These are phyloP conservation scores for Harpalus rubripes DNA, from an alignment of 2,888 invertebrate genomes.

Conservation along the genomic window DNA sequence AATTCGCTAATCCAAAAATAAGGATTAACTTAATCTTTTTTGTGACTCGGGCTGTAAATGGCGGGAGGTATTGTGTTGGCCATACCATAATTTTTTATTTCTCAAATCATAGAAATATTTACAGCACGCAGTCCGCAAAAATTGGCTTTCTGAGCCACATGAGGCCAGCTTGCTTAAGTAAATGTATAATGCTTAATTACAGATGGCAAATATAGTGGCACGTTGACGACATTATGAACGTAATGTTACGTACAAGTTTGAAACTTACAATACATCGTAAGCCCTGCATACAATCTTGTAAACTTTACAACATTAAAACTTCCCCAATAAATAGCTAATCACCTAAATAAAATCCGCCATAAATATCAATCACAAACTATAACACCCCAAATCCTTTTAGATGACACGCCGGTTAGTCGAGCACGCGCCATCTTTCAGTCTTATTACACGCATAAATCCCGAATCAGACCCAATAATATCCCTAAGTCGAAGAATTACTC, in stretches of 20 bases:
- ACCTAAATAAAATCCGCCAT: constrained; percentile 53
- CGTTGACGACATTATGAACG: not conserved
- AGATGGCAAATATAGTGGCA: too few species aligned
- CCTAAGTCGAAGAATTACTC: constrained; percentile 73
- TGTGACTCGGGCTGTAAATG: too few species aligned
- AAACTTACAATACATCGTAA: not conserved
- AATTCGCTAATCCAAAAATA: too few species aligned
- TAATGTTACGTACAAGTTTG: not conserved
- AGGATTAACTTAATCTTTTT: too few species aligned
- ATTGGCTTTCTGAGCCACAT: too few species aligned
- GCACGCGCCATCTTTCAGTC: constrained; percentile 68
- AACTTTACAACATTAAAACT: constrained; percentile 62
- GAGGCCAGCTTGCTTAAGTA: too few species aligned
- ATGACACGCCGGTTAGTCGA: constrained; percentile 36
- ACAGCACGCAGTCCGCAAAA: too few species aligned
- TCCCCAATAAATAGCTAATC: constrained; percentile 65
- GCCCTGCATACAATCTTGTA: constrained; percentile 41
- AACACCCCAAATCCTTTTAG: constrained; percentile 57
- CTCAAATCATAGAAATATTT: too few species aligned
- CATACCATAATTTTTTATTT: too few species aligned
- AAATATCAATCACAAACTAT: constrained; percentile 65
- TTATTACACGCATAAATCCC: constrained; percentile 74
- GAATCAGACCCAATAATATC: constrained; percentile 74
- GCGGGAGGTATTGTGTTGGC: too few species aligned
- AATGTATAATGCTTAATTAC: too few species aligned